Conservation (phyloP, 2,113 vertebrate species). For the Pollimyrus isidori region DNA sequence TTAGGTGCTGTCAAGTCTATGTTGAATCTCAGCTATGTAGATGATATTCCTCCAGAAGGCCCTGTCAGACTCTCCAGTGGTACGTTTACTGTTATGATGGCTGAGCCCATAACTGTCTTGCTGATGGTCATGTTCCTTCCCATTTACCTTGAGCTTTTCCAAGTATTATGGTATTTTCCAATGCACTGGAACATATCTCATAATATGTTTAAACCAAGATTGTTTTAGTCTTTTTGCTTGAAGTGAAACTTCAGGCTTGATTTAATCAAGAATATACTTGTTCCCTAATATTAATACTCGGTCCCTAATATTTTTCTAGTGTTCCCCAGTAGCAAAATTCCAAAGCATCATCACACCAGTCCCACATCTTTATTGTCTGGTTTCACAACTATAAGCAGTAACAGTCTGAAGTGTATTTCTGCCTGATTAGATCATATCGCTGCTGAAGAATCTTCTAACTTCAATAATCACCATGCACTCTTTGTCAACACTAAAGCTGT, state of each 20-base stretch:
- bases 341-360: background rate
- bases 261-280: background rate
- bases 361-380: background rate
- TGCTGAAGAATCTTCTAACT: background rate
- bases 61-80: background rate
- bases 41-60: background rate
- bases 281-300: background rate
- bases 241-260: background rate
- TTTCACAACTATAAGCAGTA: background rate
- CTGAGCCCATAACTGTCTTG: background rate
- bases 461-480: background rate
- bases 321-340: background rate
- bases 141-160: background rate
- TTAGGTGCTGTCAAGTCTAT: background rate
- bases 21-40: background rate
- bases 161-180: background rate
- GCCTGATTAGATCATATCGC: background rate
- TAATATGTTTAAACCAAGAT: background rate
- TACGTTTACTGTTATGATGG: background rate
- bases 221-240: background rate
- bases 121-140: background rate
- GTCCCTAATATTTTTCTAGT: background rate
- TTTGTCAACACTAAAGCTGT: background rate
- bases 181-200: background rate
- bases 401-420: background rate